These are phyloP conservation scores for Parochlus steinenii DNA, from an alignment of 2,888 invertebrate genomes.

Conservation along the genomic window DNA sequence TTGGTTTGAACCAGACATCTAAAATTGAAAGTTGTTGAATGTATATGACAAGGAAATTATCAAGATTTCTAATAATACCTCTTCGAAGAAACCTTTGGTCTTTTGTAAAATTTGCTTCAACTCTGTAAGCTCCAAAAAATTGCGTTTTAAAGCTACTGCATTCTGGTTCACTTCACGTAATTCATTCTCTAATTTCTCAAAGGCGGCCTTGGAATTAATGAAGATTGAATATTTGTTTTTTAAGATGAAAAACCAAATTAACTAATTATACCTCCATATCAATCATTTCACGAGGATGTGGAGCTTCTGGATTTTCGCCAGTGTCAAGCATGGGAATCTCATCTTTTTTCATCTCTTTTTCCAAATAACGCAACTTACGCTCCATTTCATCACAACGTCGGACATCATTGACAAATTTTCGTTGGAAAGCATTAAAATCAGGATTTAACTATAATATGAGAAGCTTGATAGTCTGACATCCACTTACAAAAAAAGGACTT, in stretches of 20 bases:
- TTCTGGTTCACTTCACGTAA: slow-evolving; percentile 95
- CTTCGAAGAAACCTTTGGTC: slow-evolving; percentile 96
- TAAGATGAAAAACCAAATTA: slow-evolving; percentile 6
- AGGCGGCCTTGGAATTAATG: slow-evolving; percentile 50
- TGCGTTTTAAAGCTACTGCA: slow-evolving; percentile 90
- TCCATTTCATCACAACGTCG: slow-evolving; percentile 98
- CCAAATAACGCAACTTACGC: slow-evolving; percentile 85
- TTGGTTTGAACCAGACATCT: slow-evolving; percentile 94
- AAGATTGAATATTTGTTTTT: slow-evolving; percentile 1
- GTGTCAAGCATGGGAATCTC: slow-evolving; percentile 96
- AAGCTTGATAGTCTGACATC: slow-evolving; percentile 11
- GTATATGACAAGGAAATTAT: too few species aligned
- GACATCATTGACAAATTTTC: slow-evolving; percentile 96
- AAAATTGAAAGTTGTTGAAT: slow-evolving; percentile 40
- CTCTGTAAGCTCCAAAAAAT: slow-evolving; percentile 90
- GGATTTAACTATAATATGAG: slow-evolving; percentile 73
- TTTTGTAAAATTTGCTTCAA: slow-evolving; percentile 91
- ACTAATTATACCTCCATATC: slow-evolving; percentile 72
- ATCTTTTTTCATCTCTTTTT: slow-evolving; percentile 93
- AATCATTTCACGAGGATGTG: slow-evolving; percentile 97
- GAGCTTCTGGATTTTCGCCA: slow-evolving; percentile 98
- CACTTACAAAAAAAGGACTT: not conserved
- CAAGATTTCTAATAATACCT: too few species aligned
- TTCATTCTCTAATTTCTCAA: slow-evolving; percentile 92
- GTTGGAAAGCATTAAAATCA: slow-evolving; percentile 94